Base-by-base conservation (phyloP, 2,888 invertebrate species). In the Amphipyra tragopoginis region DNA sequence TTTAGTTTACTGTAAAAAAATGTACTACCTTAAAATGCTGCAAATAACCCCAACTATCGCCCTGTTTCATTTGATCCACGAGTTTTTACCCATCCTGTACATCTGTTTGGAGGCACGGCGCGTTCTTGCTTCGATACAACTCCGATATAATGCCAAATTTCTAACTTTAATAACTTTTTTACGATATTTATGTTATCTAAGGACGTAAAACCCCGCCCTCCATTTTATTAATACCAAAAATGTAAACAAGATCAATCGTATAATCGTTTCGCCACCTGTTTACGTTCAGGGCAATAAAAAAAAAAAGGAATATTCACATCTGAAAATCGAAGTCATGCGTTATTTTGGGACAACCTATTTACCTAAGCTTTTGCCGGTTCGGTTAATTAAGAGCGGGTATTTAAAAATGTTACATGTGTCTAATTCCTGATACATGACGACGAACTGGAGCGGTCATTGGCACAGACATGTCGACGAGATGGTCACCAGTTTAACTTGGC, bases 401-500 rank as follows among this genome's bases (percentile, higher is more conserved):
- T 85, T 81, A 82, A 86, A 86, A 85, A 82, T 68, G 83, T 85
- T 80, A 83, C 81, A 80, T 80, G 78, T 81, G 77, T 81, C 81
- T 78, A 72, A 81, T 78, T 77, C 67, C 77, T 80, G 77, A 79
- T 83, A 79, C 80, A 75, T 59, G 69, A 49, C 59, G 63, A 65
- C 34, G 69, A 87, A 85, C 65, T 84, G 72, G 88, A 84, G 67
- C 89, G 89, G 90, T 84, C 88, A 67, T 84, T 85, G 88, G 75
- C 86, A 71, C 69, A 50, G 45, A 55, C 47, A 38, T 55, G 65
- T 45, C 75, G 77, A 72, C 75, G 77, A 61, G 42, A 50, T 13
- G 34, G 39, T 36, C 34, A 40, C 78, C 77, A 78, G 58, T 34
- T 11, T 68, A 72, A 64, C 39, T n/a, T 63, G 78, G 57, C 29